phyloP scores from a whole-genome alignment of 2,888 invertebrate species.

The Drosophila rubida region DNA sequence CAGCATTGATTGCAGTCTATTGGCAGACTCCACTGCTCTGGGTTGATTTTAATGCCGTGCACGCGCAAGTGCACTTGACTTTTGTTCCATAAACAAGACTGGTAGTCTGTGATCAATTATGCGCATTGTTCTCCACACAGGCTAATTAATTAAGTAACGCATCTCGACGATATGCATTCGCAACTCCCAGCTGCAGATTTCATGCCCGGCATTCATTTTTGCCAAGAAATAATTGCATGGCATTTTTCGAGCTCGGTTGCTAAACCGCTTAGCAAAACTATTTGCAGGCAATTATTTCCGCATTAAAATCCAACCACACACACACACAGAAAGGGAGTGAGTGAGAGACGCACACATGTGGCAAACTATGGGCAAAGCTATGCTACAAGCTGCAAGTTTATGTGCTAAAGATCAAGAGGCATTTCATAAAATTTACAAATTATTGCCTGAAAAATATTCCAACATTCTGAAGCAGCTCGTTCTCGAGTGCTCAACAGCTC shows the following conservation, averaged over 20 bases:
- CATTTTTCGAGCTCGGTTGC: conserved; percentile 27
- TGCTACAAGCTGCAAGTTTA: conserved; percentile 65
- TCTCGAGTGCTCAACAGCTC: conserved; percentile 52
- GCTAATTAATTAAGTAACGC: conserved; percentile 64
- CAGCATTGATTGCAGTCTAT: conserved; percentile 63
- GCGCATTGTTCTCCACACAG: conserved; percentile 47
- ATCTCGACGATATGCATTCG: conserved; percentile 5
- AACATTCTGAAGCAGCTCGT: conserved; percentile 38
- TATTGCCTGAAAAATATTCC: conserved; percentile 54
- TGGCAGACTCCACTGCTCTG: conserved; percentile 25
- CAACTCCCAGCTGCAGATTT: conserved; percentile 10
- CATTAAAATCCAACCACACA: conserved; percentile 63
- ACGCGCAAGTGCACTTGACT: conserved; percentile 68
- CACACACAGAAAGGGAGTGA: too few relatives aligned
- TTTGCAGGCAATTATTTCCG: conserved; percentile 70
- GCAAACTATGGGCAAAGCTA: conserved; percentile 41
- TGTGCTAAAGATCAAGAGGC: conserved; percentile 63
- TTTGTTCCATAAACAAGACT: conserved; percentile 66
- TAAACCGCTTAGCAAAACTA: conserved; percentile 64
- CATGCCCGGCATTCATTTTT: conserved; percentile 17
- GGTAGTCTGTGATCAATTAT: conserved; percentile 50
- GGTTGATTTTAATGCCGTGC: conserved; percentile 60
- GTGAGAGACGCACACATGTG: conserved; percentile 2
- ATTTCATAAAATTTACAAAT: conserved; percentile 59
- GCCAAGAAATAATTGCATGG: conserved; percentile 36